Conservation (phyloP, 2,113 vertebrate species). For the Psittacara wagleri region DNA sequence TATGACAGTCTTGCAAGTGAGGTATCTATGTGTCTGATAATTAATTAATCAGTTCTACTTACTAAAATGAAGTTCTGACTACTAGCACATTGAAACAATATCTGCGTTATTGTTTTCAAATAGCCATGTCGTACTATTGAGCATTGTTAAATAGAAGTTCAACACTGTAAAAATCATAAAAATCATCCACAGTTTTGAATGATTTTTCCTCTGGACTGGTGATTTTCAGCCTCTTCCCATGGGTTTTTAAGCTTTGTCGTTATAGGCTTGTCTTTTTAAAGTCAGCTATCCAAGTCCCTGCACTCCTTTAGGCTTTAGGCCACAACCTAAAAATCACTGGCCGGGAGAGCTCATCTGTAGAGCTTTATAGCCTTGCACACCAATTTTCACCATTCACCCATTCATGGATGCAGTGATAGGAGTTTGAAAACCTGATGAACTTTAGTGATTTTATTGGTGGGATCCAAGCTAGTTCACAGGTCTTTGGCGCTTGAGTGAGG, state of each 20-base stretch:
- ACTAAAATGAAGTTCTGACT: background rate
- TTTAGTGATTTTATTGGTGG: background rate
- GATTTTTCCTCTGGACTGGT: background rate
- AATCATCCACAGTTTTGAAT: background rate
- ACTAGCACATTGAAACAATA: background rate
- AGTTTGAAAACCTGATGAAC: background rate
- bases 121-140: background rate
- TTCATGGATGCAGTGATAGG: background rate
- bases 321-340: background rate
- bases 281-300: background rate
- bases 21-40: background rate
- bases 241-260: background rate
- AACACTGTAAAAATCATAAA: background rate
- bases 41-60: background rate
- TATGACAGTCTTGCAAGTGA: background rate
- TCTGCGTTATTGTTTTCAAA: background rate
- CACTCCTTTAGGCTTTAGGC: background rate
- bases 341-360: background rate
- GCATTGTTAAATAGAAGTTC: background rate
- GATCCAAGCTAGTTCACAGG: background rate
- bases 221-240: background rate
- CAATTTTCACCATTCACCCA: background rate
- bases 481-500: background rate
- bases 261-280: background rate
- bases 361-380: background rate